These are phyloP conservation scores for Notodonta dromedarius DNA, from an alignment of 2,888 invertebrate species.

Conservation along the genomic window DNA sequence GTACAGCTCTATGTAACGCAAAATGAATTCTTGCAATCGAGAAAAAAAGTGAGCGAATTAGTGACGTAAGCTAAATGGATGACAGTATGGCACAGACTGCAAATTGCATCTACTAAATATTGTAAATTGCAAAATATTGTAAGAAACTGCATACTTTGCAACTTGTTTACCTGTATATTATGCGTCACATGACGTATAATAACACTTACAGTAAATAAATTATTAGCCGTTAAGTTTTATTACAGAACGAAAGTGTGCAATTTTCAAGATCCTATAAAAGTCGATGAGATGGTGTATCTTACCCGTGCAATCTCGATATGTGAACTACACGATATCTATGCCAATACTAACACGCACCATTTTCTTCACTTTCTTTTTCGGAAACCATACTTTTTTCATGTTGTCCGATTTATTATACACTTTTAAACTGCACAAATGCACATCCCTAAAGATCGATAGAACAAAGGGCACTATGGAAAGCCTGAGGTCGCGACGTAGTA, in stretches of 20 bases:
- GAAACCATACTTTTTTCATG: constrained; percentile 65
- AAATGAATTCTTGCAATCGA: constrained; percentile 70
- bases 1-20: constrained; percentile 61
- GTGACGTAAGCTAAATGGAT: constrained; percentile 57
- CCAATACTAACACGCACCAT: constrained; percentile 63
- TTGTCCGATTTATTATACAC: constrained; percentile 8
- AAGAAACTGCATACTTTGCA: too few species aligned
- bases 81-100: constrained; percentile 45
- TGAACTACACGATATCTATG: constrained; percentile 57
- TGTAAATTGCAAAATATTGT: not conserved
- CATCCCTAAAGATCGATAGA: constrained; percentile 22
- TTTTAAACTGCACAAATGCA: constrained; percentile 30
- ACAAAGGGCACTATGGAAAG: constrained; percentile 31
- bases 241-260: constrained; percentile 16
- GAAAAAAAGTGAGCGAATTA: constrained; percentile 55
- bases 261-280: constrained; percentile 3
- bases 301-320: constrained; percentile 54
- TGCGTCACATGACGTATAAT: too few species aligned
- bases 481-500: constrained; percentile 53
- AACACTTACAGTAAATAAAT: too few species aligned
- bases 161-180: too few species aligned
- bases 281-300: constrained; percentile 40
- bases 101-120: constrained; percentile 1
- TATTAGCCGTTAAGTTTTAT: too few species aligned
- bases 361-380: constrained; percentile 69